phyloP scores from a whole-genome alignment of 2,113 vertebrate species.

The Hemichromis elongatus region DNA sequence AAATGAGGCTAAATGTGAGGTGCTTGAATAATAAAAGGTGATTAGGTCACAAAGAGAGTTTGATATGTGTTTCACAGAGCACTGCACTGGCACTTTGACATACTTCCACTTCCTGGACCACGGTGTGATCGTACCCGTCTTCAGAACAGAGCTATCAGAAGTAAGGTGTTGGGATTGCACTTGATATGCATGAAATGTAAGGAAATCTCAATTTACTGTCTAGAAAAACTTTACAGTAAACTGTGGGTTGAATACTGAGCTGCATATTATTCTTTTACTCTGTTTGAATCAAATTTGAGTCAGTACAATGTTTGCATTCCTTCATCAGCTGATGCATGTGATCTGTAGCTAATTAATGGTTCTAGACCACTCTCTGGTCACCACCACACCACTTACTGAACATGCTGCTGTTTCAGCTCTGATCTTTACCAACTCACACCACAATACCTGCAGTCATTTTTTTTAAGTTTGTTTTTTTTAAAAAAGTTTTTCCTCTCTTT shows the following conservation, averaged over 20 bases:
- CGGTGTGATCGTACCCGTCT: not conserved
- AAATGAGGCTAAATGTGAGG: accelerated
- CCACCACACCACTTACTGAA: accelerated
- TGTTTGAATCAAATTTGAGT: not conserved
- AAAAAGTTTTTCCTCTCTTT: not conserved
- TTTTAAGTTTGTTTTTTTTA: too few species aligned
- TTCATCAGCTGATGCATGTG: not conserved
- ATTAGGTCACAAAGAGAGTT: accelerated
- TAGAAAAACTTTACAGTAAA: not conserved
- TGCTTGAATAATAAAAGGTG: not conserved
- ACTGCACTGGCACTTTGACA: not conserved
- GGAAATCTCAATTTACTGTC: not conserved
- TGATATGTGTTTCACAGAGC: accelerated
- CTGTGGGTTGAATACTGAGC: accelerated
- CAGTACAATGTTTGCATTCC: not conserved
- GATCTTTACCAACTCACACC: not conserved
- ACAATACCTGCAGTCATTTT: not conserved
- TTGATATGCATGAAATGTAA: not conserved
- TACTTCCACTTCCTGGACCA: not conserved
- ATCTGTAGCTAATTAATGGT: not conserved
- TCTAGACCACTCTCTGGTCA: not conserved
- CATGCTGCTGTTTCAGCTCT: not conserved
- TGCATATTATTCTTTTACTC: not conserved
- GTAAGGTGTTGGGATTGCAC: accelerated
- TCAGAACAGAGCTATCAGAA: not conserved